Percentiles rank a stretch among this genome's conserved stretches.
phyloP scores from a whole-genome alignment of 2,888 invertebrate genomes.

The Slavum lentiscoides region DNA sequence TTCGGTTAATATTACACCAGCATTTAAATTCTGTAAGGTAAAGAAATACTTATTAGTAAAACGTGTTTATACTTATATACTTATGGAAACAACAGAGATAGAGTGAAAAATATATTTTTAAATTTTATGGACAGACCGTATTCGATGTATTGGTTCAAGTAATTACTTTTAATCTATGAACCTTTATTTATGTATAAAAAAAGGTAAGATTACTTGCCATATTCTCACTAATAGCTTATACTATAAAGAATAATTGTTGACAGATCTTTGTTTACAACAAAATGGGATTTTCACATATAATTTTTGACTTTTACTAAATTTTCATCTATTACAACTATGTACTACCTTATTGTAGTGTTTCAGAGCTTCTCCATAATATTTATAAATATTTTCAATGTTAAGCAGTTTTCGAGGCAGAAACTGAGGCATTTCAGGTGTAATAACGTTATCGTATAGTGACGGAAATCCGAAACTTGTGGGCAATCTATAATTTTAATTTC shows the following conservation, averaged over 20 bases:
- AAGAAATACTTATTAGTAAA: constrained; percentile 10
- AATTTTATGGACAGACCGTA: no score
- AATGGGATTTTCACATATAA: no score
- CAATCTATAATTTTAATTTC: constrained; percentile 20
- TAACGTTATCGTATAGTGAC: constrained; percentile 31
- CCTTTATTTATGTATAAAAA: no score
- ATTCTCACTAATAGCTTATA: no score
- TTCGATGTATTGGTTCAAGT: no score
- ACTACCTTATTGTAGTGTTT: constrained; percentile 87
- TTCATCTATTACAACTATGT: not conserved
- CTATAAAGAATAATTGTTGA: no score
- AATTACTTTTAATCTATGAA: no score
- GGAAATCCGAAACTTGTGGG: constrained; percentile 45
- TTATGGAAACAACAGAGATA: no score
- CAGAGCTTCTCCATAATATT: constrained; percentile 87
- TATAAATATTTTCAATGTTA: constrained; percentile 75
- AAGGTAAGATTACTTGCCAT: no score
- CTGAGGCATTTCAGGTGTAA: constrained; percentile 38
- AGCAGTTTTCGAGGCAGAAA: constrained; percentile 54
- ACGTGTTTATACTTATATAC: no score
- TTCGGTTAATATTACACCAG: constrained; percentile 91
- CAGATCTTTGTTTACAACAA: no score
- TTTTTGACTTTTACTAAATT: not conserved
- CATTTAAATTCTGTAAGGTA: constrained; percentile 72
- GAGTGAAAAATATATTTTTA: no score